phyloP scores from a whole-genome alignment of 1,140 invertebrate species.

The Armadillidium nasatum region DNA sequence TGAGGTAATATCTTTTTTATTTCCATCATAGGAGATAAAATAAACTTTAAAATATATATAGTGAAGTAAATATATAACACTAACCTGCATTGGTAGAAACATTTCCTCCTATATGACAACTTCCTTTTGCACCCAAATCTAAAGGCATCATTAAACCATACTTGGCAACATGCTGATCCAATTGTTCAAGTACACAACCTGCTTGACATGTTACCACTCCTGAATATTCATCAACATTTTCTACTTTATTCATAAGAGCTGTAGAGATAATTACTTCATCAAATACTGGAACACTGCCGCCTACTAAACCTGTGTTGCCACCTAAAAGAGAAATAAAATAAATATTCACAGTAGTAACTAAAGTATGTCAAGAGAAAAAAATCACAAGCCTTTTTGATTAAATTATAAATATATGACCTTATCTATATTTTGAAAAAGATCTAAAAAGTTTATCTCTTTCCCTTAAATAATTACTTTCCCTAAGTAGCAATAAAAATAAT shows the following conservation, averaged over 20 bases:
- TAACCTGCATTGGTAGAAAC: conserved; percentile 86
- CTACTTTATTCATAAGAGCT: conserved; percentile 77
- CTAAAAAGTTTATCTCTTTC: too few species aligned
- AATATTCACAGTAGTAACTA: too few species aligned
- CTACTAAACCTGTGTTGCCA: conserved; percentile 89
- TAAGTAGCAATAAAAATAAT: too few species aligned
- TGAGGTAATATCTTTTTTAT: too few species aligned
- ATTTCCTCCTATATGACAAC: conserved; percentile 95
- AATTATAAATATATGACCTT: too few species aligned
- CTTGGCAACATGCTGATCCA: conserved; percentile 70
- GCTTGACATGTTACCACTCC: conserved; percentile 70
- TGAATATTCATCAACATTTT: conserved; percentile 37
- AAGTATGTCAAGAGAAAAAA: too few species aligned
- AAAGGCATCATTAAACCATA: conserved; percentile 83
- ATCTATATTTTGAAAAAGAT: too few species aligned
- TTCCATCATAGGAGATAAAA: too few species aligned
- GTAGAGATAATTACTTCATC: conserved; percentile 92
- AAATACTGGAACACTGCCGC: conserved; percentile 89
- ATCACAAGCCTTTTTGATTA: too few species aligned
- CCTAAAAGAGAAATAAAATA: conserved; percentile 47
- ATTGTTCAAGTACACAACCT: conserved; percentile 83
- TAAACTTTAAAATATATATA: too few species aligned
- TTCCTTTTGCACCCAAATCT: conserved; percentile 94
- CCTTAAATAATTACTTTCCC: too few species aligned
- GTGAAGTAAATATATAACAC: too few species aligned